Conservation (phyloP, 1,140 invertebrate genomes). For the Piezodorus guildinii region DNA sequence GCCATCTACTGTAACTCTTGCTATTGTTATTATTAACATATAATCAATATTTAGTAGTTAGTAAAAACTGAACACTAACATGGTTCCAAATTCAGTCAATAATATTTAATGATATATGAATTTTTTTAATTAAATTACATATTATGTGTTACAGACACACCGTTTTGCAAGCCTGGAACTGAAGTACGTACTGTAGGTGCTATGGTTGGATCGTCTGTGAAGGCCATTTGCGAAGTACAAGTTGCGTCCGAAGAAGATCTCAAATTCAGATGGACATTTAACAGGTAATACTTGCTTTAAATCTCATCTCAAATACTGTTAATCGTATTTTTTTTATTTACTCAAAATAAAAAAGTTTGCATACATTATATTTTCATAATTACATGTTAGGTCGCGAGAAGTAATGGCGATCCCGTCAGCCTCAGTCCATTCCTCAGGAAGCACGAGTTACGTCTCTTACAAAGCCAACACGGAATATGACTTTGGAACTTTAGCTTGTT, state of each 20-base stretch:
- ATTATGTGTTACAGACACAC: background rate
- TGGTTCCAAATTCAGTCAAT: too few relatives aligned
- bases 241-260: background rate
- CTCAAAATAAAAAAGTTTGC: too few relatives aligned
- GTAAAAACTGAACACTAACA: too few relatives aligned
- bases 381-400: background rate
- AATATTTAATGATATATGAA: too few relatives aligned
- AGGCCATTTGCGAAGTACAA: background rate
- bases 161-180: background rate
- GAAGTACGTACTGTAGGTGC: background rate
- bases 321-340: too few relatives aligned
- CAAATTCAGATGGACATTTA: conserved; percentile 6
- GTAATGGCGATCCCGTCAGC: background rate
- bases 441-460: background rate
- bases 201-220: background rate
- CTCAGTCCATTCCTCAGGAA: background rate
- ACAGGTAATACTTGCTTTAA: background rate
- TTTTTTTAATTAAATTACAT: too few relatives aligned
- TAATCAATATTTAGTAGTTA: too few relatives aligned
- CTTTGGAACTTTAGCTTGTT: conserved; percentile 5
- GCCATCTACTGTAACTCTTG: too few relatives aligned
- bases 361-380: too few relatives aligned
- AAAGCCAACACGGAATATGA: background rate
- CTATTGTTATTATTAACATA: too few relatives aligned
- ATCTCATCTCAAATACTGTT: too few relatives aligned